A percentile compares a stretch with the other conserved stretches of the same genome.
Conservation (phyloP, 2,797 vertebrate species). For the Hemibagrus guttatus region DNA sequence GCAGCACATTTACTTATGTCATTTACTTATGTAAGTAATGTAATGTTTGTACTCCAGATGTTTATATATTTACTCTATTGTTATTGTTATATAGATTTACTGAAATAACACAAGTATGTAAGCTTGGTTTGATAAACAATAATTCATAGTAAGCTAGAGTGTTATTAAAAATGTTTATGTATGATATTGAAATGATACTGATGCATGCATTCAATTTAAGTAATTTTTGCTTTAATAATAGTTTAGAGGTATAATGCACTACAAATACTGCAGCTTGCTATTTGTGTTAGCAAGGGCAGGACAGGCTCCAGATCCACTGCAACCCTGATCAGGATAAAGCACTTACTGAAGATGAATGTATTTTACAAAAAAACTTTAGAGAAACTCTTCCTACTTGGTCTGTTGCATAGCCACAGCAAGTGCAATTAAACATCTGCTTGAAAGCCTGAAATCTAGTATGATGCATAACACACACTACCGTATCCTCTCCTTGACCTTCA, state of each 20-base stretch:
- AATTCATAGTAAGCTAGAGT: too few species aligned
- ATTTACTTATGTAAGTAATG: background rate
- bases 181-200: background rate
- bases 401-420: background rate
- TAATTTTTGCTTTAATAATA: too few species aligned
- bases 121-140: too few species aligned
- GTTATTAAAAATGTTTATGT: too few species aligned
- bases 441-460: background rate
- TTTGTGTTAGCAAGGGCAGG: background rate
- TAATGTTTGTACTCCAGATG: background rate
- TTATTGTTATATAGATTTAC: too few species aligned
- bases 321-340: background rate
- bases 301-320: background rate
- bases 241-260: too few species aligned
- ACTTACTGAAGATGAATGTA: background rate
- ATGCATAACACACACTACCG: conserved; percentile 68
- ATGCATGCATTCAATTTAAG: background rate
- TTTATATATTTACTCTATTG: background rate
- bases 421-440: background rate
- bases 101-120: too few species aligned
- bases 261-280: background rate
- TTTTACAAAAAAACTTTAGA: background rate
- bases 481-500: conserved; percentile 88
- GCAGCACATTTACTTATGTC: too few species aligned
- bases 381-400: background rate